Percentiles rank a stretch among this genome's conserved stretches.
phyloP scores from a whole-genome alignment of 2,113 vertebrate genomes.

The Triplophysa tibetana region DNA sequence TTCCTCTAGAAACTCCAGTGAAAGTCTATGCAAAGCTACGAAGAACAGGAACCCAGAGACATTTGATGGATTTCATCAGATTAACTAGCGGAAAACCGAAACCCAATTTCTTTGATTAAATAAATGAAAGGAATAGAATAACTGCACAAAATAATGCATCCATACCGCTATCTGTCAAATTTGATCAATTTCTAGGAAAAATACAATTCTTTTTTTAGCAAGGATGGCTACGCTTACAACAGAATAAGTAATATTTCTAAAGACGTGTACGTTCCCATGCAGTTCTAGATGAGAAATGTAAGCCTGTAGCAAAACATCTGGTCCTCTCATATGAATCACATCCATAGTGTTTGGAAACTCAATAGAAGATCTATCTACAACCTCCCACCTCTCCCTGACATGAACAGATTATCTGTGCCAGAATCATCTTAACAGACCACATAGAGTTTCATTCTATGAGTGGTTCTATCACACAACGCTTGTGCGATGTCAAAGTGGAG shows the following conservation, averaged over 20 bases:
- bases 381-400: slow-evolving; percentile 32
- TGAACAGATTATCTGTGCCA: slow-evolving; percentile 30
- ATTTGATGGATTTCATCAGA: slow-evolving; percentile 10
- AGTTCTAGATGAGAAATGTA: slow-evolving; percentile 12
- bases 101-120: slow-evolving; percentile 6
- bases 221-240: slow-evolving; percentile 11
- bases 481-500: slow-evolving; percentile 12
- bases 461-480: not conserved
- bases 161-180: not conserved
- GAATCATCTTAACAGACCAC: slow-evolving; percentile 15
- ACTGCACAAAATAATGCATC: slow-evolving; percentile 4
- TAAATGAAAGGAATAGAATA: not conserved
- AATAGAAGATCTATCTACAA: slow-evolving; percentile 26
- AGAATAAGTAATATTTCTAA: slow-evolving; percentile 30
- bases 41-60: not conserved
- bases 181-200: not conserved
- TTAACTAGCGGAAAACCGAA: slow-evolving; percentile 13
- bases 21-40: not conserved
- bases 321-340: slow-evolving; percentile 22
- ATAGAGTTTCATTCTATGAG: slow-evolving; percentile 4
- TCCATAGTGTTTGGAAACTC: slow-evolving; percentile 35
- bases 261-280: not conserved
- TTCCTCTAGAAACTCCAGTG: not conserved
- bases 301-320: slow-evolving; percentile 44
- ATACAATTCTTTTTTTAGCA: not conserved